Evolutionary conservation across 2,888 invertebrate species (phyloP), one percentile per base, ranked within the genome.

Genomic region (Aricia artaxerxes): DNA sequence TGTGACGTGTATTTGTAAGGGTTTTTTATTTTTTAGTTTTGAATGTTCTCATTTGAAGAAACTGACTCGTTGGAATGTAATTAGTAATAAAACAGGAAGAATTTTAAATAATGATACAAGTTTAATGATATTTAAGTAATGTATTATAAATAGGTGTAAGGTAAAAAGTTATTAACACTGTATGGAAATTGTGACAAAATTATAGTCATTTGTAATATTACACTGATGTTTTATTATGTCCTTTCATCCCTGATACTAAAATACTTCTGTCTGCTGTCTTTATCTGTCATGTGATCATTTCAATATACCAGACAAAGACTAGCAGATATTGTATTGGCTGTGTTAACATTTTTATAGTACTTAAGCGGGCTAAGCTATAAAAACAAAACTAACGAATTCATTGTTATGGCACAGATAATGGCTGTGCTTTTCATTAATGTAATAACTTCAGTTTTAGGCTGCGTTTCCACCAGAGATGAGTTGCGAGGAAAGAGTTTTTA

Each of bases 151-250:
- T 94, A 94, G 93, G 83, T 85, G 80, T 94, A 94, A 93, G 94
- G 92, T 93, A 93, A 94, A 94, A 94, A 93, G 94, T 94, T 94
- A 94, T 94, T 94, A 94, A 95, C 94, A 94, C 91, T 94, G 94
- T 94, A 94, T 94, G 94, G 94, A 94, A 94, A 94, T 94, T 94
- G 94, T 95, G 95, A 94, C 94, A 94, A 93, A 94, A 95, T 94
- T 95, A 94, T 94, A 95, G 95, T 95, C 95, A 95, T 95, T 95
- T 95, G 94, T 95, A 95, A 94, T 94, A 95, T 94, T 94, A 90
- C 2, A 91, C 84, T 89, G 88, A 90, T 92, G 92, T 94, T 94
- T 94, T 84, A 93, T 92, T 94, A 72, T 49, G 40, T 73, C 81
- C 78, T 38, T 73, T 57, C 3, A 31, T 13, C 38, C 76, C 64